Evolutionary conservation across 2,888 invertebrate species (phyloP).

Genomic region (Cephus runcator): DNA sequence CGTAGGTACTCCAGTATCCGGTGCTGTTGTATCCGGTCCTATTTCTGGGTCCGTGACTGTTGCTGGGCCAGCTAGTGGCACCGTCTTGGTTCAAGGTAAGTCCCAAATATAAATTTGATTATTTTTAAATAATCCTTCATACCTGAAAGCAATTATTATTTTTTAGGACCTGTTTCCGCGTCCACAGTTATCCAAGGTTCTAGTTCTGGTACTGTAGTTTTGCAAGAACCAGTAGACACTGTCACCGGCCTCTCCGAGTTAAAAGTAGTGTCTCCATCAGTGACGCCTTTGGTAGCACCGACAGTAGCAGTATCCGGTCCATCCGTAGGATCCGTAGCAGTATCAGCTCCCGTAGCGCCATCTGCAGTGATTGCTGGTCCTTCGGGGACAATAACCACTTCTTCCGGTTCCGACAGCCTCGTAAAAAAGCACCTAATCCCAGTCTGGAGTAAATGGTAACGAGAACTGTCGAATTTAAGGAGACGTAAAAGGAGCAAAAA

Average conservation of each 20-base stretch:
- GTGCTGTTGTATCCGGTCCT: no score
- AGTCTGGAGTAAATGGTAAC: conserved; percentile 3
- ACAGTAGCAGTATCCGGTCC: conserved; percentile 32
- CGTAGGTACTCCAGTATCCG: conserved; percentile 15
- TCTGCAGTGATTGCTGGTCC: conserved; percentile 37
- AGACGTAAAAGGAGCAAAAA: no score
- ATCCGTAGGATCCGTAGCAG: conserved; percentile 32
- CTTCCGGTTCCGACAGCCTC: conserved; percentile 15
- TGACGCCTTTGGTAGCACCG: no score
- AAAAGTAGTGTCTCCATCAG: no score
- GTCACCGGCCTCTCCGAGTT: no score
- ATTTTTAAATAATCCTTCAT: no score
- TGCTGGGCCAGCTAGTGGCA: neutral
- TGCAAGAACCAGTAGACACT: conserved; percentile 16
- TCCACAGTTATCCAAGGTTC: conserved; percentile 15
- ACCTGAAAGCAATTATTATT: neutral
- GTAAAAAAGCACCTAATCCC: conserved; percentile 3
- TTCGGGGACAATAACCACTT: conserved; percentile 36
- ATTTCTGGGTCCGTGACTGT: neutral
- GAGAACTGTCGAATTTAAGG: no score
- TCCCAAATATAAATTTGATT: no score
- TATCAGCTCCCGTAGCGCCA: conserved; percentile 32
- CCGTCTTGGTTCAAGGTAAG: no score
- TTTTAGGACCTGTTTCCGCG: conserved; percentile 18
- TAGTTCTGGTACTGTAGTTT: conserved; percentile 12